Evolutionary conservation across 2,888 invertebrate genomes (phyloP), one percentile per base, ranked within the genome.

Genomic region (Drosophila hawaiiensis): DNA sequence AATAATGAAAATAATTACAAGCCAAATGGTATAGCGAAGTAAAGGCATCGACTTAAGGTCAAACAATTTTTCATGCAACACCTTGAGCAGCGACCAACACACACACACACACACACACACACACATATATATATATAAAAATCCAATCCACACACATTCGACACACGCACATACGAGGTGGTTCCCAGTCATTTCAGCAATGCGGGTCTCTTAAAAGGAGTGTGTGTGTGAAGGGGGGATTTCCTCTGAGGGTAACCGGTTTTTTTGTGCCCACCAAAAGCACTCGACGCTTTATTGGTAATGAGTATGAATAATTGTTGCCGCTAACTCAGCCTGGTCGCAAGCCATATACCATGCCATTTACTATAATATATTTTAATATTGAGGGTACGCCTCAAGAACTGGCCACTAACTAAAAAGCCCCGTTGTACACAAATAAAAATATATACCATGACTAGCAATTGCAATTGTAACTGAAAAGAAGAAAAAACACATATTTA

Each of bases 51-150:
- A 62, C 78, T 66, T 90, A 85, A 85, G 84, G 84, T 89, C 84
- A 85, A 74, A 75, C 58, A 54, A 68, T 82, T 84, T 87, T 87
- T 78, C 85, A 87, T 82, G 83, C 84, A 85, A 87, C 88, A 87
- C 84, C 90, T 85, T 85, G 84, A 84, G 82, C 58, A 72, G 52
- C 68, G 66, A 66, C 53, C 62, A 62, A 41, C 39, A 56, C 49
- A 62, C 31, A 35, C 54, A 31, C 58, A 49, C 41, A 31, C 58
- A 60, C 29, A 67, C 54, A 59, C 62, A 35, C n/a, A n/a, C n/a
- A n/a, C n/a, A n/a, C n/a, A n/a, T n/a, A n/a, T n/a, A n/a, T n/a
- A n/a, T n/a, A 61, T 52, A 33, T 19, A 22, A 43, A 76, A 58
- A 64, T 31, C 19, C 50, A 58, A 64, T 31, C 19, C 50, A 29